phyloP scores from a whole-genome alignment of 2,888 invertebrate species.

The Cheilosia variabilis region DNA sequence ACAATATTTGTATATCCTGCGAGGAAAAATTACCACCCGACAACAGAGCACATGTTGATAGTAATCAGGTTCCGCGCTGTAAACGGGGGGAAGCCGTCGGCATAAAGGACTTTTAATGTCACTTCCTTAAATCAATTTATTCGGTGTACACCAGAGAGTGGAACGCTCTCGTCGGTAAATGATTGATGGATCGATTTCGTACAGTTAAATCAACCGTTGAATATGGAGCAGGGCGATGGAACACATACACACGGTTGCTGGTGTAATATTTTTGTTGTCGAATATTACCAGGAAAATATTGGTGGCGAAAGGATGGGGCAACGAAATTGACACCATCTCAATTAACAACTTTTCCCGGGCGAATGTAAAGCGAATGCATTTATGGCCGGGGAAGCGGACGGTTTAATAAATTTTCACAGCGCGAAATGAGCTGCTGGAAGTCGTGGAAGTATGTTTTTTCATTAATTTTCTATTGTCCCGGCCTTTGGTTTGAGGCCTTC shows the following conservation, averaged over 20 bases:
- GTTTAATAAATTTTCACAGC: too few species aligned
- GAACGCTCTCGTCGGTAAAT: constrained; percentile 45
- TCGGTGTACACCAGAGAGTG: background rate
- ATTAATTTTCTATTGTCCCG: too few species aligned
- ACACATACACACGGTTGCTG: background rate
- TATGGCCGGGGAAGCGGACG: too few species aligned
- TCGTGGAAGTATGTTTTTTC: too few species aligned
- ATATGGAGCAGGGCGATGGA: constrained; percentile 28
- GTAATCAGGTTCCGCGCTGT: background rate
- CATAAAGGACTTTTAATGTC: constrained; percentile 45
- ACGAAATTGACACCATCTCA: background rate
- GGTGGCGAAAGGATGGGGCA: too few species aligned
- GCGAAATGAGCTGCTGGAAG: too few species aligned
- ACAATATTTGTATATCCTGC: constrained; percentile 15
- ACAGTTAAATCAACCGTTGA: constrained; percentile 57
- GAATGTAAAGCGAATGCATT: too few species aligned
- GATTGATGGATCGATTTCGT: constrained; percentile 71
- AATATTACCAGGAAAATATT: too few species aligned
- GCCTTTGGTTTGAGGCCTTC: too few species aligned
- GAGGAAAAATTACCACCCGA: background rate
- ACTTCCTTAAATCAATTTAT: constrained; percentile 55
- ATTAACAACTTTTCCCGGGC: too few species aligned
- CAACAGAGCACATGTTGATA: background rate
- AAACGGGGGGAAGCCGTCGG: background rate
- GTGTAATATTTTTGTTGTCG: background rate